These are phyloP conservation scores for Sebastiscus albofasciatus DNA, from an alignment of 2,797 vertebrate genomes.

Conservation along the genomic window DNA sequence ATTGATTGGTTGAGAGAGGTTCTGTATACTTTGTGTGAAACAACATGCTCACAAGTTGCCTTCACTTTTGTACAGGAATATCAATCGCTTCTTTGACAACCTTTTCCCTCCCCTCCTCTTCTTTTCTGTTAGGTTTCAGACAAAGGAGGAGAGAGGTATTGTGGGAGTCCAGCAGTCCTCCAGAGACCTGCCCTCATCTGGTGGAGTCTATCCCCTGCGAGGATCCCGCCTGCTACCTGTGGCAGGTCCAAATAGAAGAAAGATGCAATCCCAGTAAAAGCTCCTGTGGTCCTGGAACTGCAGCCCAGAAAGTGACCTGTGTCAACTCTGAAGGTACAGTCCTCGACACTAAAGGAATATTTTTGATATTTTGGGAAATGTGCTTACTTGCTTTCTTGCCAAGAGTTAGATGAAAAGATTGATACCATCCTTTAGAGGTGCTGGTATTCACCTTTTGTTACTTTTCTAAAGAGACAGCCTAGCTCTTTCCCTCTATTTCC, in stretches of 20 bases:
- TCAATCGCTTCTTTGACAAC: not conserved
- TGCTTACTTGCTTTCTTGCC: not conserved
- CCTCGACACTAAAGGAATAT: not conserved
- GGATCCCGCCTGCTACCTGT: slow-evolving; percentile 87
- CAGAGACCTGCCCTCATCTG: slow-evolving; percentile 86
- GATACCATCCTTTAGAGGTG: not conserved
- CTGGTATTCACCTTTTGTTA: not conserved
- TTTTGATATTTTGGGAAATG: not conserved
- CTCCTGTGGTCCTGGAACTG: slow-evolving; percentile 88
- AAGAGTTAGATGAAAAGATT: not conserved
- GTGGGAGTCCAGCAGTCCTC: slow-evolving; percentile 77
- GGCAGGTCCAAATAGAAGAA: slow-evolving; percentile 81
- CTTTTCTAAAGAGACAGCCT: not conserved
- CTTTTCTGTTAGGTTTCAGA: slow-evolving; percentile 85
- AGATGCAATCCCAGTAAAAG: slow-evolving; percentile 81
- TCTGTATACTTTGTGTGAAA: not conserved
- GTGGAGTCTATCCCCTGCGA: slow-evolving; percentile 91
- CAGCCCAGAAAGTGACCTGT: slow-evolving; percentile 84
- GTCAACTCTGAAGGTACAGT: slow-evolving; percentile 84
- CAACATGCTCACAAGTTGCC: not conserved
- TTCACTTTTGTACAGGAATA: not conserved
- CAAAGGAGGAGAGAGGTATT: slow-evolving; percentile 86
- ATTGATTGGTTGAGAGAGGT: not conserved
- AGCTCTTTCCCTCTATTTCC: not conserved
- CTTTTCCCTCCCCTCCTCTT: not conserved